Evolutionary conservation across 2,888 invertebrate species (phyloP), one percentile per base, ranked within the genome.

Genomic region (Melinaea marsaeus): DNA sequence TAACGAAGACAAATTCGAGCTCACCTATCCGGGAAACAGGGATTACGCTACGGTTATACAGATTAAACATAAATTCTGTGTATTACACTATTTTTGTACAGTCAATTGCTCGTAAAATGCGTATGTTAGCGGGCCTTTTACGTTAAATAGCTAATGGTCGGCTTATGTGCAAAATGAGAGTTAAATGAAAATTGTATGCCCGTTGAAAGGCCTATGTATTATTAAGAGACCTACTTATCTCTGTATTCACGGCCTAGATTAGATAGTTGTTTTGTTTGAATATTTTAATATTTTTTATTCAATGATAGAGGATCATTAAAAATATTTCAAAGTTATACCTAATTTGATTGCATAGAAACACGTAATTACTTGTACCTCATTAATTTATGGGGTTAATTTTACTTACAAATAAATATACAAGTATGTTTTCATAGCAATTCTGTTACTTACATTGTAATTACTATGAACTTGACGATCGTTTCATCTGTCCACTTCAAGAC

Each of bases 1-100:
- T 71, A 85, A 88, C 84, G 84, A 88, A 88, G 86, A 88, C 84
- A 85, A 86, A 88, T 88, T 73, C 84, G 84, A 85, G 79, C 80
- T 71, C 66, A 75, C 71, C 75, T 74, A 72, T 71, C 71, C 69
- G 68, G 69, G 65, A 64, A 62, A 70, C 70, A 70, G 67, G 74
- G 76, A 74, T 74, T 72, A 74, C 63, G 61, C 63, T 64, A 64
- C 63, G 58, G 61, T 58, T 64, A 32, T 51, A 32, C 51, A 51
- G 62, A 60, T 33, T 57, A 37, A n/a, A 22, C 35, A 13, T 37
- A 32, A 48, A 51, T 6, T 58, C 55, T 35, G 11, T 35, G n/a
- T 35, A 55, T 55, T 33, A 55, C 2, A 55, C 37, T 55, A 55
- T 55, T 51, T 51, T 51, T 51, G 51, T 56, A 58, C 42, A 64